These are phyloP conservation scores for Xiphorhynchus elegans DNA, from an alignment of 2,113 vertebrate species.

Conservation along the genomic window DNA sequence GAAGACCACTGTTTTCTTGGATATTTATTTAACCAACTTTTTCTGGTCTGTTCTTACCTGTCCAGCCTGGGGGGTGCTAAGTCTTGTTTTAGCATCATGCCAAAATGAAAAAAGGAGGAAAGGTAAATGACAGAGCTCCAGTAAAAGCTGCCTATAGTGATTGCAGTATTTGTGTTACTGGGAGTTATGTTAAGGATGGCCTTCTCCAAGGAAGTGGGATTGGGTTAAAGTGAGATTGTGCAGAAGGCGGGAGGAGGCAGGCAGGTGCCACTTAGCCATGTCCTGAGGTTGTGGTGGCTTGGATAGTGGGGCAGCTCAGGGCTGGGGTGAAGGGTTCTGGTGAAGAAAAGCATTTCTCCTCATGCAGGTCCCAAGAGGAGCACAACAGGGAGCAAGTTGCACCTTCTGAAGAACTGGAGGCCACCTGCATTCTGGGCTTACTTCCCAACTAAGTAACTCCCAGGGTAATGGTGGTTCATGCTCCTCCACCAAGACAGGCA, in stretches of 20 bases:
- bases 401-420: neutral
- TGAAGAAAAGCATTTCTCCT: neutral
- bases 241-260: neutral
- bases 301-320: neutral
- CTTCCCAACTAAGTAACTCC: neutral
- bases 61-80: accelerated
- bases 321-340: neutral
- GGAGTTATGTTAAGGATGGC: neutral
- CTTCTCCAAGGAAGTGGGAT: neutral
- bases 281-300: neutral
- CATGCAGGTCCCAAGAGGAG: too few species aligned
- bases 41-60: neutral
- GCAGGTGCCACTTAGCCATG: neutral
- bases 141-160: neutral
- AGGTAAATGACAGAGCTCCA: neutral
- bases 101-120: neutral
- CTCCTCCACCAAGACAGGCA: neutral
- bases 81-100: neutral
- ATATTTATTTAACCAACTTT: neutral
- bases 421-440: too few species aligned
- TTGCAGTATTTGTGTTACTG: neutral
- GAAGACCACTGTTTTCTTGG: neutral
- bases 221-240: neutral
- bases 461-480: neutral
- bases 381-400: neutral